These are phyloP conservation scores for Ceratosolen fusciceps DNA, from an alignment of 1,140 invertebrate genomes.

Conservation along the genomic window DNA sequence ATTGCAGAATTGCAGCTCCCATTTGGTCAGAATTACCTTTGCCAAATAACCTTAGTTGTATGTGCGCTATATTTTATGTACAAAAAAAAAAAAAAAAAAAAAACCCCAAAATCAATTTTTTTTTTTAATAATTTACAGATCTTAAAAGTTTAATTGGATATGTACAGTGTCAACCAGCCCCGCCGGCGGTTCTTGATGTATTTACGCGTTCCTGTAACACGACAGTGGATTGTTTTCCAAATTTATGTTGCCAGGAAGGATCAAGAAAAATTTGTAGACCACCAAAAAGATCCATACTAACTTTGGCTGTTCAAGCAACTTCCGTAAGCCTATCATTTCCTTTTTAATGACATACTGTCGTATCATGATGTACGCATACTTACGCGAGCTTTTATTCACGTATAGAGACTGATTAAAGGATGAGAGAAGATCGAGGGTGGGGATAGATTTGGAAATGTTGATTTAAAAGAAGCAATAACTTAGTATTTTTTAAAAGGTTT, in stretches of 20 bases:
- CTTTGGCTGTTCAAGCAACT: constrained; percentile 75
- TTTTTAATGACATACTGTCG: background rate
- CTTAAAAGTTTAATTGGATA: constrained; percentile 76
- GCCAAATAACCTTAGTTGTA: constrained; percentile 48
- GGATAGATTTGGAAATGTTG: background rate
- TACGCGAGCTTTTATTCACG: background rate
- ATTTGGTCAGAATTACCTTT: constrained; percentile 74
- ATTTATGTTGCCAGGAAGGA: constrained; percentile 81
- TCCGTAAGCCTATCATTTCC: constrained; percentile 57
- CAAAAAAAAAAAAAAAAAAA: background rate
- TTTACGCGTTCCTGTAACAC: constrained; percentile 78
- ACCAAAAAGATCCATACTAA: constrained; percentile 77
- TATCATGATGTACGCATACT: no score
- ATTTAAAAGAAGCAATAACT: constrained; percentile 12
- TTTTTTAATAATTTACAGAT: background rate
- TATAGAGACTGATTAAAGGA: constrained; percentile 44
- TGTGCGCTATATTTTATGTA: no score
- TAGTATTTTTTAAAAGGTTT: constrained; percentile 52
- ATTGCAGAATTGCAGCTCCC: constrained; percentile 78
- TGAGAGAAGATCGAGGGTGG: background rate
- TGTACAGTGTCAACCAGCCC: constrained; percentile 80
- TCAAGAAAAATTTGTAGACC: constrained; percentile 79
- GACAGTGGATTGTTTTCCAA: constrained; percentile 81
- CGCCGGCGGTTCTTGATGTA: constrained; percentile 75
- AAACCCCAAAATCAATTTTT: background rate